Base-by-base conservation (phyloP, 2,797 vertebrate species). In the Parotocinclus haroldoi region DNA sequence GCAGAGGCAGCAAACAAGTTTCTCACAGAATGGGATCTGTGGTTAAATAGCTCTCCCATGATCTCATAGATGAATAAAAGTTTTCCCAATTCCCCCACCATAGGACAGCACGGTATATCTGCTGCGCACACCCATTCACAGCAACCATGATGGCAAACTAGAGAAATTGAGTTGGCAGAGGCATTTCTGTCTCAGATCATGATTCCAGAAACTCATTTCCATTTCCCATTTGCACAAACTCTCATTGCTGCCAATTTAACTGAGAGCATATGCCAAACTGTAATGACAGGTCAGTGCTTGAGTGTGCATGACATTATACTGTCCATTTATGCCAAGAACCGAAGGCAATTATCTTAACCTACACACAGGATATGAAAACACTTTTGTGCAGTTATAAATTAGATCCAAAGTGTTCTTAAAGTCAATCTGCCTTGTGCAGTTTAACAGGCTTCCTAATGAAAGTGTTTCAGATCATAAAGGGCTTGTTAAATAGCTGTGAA, bases 191-290 rank as follows among this genome's bases (percentile, higher is more conserved):
- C 58, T 61, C 50, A 14, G 38, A 55, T 51, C 19, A 36, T 44
- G 48, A 70, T 45, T 52, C 50, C 46, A 46, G 49, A 54, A 59
- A 16, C 50, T 42, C 68, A 59, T 18, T 52, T 48, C 42, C 69
- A 48, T 53, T 9, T 27, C 27, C 27, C 27, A 27, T 27, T 27
- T 12, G 36, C 59, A 50, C 46, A 62, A 39, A 42, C 48, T 49
- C 48, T 53, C 61, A 27, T 12, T 1, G 16, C 61, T 63, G 57
- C 63, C 69, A 66, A 51, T 60, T 72, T 66, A 72, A 60, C 58
- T 7, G 18, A 37, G 18, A 72, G 51, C 58, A 56, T 66, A 57
- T 72, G 63, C 58, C 57, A 61, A 66, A 63, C 57, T 66, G 69
- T 49, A 46, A 72, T 70, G 61, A 58, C 68, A 46, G 61, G 61